Conservation (phyloP, 2,888 invertebrate genomes). For the Drosophila recens region DNA sequence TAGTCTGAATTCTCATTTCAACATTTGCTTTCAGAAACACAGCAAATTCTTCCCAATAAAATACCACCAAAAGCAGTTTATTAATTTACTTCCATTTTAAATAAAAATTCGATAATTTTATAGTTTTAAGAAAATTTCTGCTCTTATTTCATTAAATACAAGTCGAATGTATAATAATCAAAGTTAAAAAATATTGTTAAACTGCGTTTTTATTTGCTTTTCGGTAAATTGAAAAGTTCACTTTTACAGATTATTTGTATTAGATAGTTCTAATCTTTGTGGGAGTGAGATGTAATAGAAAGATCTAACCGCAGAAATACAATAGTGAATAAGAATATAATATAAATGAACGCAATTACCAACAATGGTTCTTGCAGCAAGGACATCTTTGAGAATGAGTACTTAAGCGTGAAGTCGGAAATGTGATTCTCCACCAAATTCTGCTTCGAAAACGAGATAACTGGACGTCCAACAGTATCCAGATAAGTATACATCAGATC, state of each 20-base stretch:
- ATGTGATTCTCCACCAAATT: constrained; percentile 99
- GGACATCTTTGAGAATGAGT: constrained; percentile 93
- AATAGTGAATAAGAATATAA: constrained; percentile 96
- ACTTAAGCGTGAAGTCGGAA: constrained; percentile 95
- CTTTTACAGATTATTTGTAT: constrained; percentile 12
- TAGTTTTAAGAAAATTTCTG: constrained; percentile 10
- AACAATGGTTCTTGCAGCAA: constrained; percentile 97
- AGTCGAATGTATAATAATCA: constrained; percentile 29
- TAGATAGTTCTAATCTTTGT: constrained; percentile 58
- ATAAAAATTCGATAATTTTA: constrained; percentile 8
- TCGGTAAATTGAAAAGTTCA: constrained; percentile 15
- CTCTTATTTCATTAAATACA: constrained; percentile 30
- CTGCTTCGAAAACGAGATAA: constrained; percentile 91
- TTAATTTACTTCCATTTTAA: constrained; percentile 12
- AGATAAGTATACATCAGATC: constrained; percentile 95
- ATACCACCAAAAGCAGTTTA: background rate
- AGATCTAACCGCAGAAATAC: constrained; percentile 98
- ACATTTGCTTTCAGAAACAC: too few species aligned
- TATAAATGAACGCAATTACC: constrained; percentile 94
- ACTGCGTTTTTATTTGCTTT: constrained; percentile 29
- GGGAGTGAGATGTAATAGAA: constrained; percentile 89
- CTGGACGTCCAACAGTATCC: constrained; percentile 96
- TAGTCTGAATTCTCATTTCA: background rate
- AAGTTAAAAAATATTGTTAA: constrained; percentile 25
- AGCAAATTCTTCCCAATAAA: background rate